A percentile compares a stretch with the other conserved stretches of the same genome.
Conservation (phyloP, 2,797 vertebrate species). For the Hybognathus amarus region DNA sequence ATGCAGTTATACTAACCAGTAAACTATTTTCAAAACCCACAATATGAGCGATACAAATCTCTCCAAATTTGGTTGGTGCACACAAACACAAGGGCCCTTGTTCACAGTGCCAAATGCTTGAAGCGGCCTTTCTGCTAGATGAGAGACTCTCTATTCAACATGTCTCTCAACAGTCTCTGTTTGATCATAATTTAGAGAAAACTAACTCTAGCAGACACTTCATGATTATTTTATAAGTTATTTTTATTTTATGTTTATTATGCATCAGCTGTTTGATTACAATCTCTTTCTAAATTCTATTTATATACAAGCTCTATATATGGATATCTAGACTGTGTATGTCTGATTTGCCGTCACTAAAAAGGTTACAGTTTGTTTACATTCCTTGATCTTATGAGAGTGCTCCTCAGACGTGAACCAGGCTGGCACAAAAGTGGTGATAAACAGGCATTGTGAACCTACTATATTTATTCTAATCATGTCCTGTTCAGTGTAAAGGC, state of each 20-base stretch:
- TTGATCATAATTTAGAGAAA: slow-evolving; percentile 21
- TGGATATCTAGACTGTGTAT: background rate
- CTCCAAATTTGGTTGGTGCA: slow-evolving; percentile 3
- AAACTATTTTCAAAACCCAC: slow-evolving; percentile 4
- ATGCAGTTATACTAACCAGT: background rate
- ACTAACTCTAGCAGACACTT: slow-evolving; percentile 1
- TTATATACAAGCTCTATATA: background rate
- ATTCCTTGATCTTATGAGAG: slow-evolving; percentile 4
- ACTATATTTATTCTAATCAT: slow-evolving; percentile 3
- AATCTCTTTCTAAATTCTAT: background rate
- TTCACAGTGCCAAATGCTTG: slow-evolving; percentile 28
- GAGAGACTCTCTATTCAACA: slow-evolving; percentile 24
- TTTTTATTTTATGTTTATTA: slow-evolving; percentile 6
- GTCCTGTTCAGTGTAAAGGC: slow-evolving; percentile 7
- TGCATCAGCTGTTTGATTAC: slow-evolving; percentile 10
- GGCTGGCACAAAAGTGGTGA: background rate
- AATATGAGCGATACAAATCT: background rate
- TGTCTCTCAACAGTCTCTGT: slow-evolving; percentile 8
- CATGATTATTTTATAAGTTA: background rate
- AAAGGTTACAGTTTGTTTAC: background rate
- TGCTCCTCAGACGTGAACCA: background rate
- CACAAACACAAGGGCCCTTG: slow-evolving; percentile 12
- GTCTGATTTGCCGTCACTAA: slow-evolving; percentile 2
- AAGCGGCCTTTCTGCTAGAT: background rate
- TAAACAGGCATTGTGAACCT: slow-evolving; percentile 17